Evolutionary conservation across 1,140 invertebrate genomes (phyloP).

Genomic region (Hyles vespertilio): DNA sequence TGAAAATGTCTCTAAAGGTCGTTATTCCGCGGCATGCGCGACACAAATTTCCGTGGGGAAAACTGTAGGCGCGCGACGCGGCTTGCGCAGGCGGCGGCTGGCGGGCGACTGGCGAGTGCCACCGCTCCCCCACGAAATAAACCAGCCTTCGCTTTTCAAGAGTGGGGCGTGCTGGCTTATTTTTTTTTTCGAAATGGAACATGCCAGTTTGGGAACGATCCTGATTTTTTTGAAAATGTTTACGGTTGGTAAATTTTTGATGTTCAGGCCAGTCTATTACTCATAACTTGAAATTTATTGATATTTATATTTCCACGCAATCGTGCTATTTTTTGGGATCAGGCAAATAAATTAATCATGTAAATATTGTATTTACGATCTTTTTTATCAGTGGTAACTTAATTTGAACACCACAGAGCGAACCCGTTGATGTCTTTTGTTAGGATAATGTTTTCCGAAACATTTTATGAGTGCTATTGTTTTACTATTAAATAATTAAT

Average conservation of each 20-base stretch:
- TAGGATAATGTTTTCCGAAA: not conserved
- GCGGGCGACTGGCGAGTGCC: constrained; percentile 48
- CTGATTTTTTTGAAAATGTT: not conserved
- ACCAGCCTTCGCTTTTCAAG: constrained; percentile 53
- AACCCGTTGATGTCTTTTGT: constrained; percentile 9
- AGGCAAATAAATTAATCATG: no score
- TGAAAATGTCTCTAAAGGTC: constrained; percentile 7
- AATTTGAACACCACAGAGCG: not conserved
- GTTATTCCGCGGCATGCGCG: constrained; percentile 38
- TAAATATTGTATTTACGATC: no score
- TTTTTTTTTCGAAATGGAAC: constrained; percentile 41
- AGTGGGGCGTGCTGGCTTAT: constrained; percentile 42
- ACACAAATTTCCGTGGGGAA: constrained; percentile 66
- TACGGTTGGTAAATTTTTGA: no score
- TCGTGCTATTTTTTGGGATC: no score
- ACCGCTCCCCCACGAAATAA: constrained; percentile 50
- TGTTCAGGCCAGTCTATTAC: no score
- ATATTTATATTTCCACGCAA: no score
- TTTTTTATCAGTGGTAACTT: no score
- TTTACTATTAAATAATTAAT: no score
- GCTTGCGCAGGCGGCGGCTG: constrained; percentile 46
- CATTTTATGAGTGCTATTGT: no score
- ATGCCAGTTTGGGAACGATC: constrained; percentile 7
- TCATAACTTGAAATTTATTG: no score
- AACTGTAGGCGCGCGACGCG: constrained; percentile 65